Evolutionary conservation across 2,797 vertebrate species (phyloP).

Genomic region (Sus cebifrons): DNA sequence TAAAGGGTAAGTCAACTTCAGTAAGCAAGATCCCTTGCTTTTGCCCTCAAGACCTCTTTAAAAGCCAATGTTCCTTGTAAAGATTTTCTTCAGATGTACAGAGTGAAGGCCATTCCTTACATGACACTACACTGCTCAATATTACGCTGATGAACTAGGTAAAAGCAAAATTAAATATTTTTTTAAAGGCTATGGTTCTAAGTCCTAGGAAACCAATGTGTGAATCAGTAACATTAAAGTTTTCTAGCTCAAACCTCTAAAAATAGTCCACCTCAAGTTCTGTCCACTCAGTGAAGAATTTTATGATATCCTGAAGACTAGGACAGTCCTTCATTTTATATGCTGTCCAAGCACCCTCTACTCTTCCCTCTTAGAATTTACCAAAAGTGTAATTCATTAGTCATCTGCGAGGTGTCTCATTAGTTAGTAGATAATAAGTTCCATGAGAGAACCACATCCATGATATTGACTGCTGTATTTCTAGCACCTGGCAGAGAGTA

Average conservation of each 20-base stretch:
- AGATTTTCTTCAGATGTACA: background rate
- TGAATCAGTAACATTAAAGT: constrained; percentile 20
- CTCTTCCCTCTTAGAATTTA: constrained; percentile 25
- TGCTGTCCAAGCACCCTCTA: constrained; percentile 1
- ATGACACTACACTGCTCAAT: background rate
- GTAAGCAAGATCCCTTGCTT: background rate
- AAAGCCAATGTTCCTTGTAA: background rate
- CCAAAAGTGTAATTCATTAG: background rate
- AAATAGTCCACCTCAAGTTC: background rate
- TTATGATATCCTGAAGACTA: background rate
- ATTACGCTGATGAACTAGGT: background rate
- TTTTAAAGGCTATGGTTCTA: background rate
- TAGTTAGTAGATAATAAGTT: constrained; percentile 34
- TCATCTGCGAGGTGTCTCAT: background rate
- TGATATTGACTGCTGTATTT: constrained; percentile 8
- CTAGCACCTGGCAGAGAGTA: background rate
- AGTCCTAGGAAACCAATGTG: background rate
- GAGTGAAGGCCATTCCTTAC: background rate
- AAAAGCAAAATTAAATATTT: background rate
- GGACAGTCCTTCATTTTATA: background rate
- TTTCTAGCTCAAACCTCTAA: background rate
- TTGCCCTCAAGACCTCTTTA: background rate
- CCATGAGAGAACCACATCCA: background rate
- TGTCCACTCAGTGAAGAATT: background rate
- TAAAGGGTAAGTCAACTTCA: constrained; percentile 18